Base-by-base conservation (phyloP, 2,888 invertebrate genomes). In the Plemyria rubiginata region DNA sequence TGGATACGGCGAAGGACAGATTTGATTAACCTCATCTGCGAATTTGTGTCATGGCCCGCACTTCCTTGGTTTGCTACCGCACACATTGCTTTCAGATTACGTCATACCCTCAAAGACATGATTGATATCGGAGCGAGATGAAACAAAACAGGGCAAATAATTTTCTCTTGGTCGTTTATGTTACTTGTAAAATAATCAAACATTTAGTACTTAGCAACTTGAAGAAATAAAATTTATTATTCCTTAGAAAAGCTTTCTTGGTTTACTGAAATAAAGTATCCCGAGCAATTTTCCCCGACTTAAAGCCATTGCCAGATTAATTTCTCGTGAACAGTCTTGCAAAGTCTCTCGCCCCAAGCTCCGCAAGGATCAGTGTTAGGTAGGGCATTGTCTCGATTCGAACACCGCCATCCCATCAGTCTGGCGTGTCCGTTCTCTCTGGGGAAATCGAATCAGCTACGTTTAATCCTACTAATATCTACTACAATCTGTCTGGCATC, bases 391-490 rank as follows among this genome's bases (percentile, higher is more conserved):
- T 81, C 77, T 79, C 73, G 74, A 75, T 78, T 77, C 71, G 74
- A 79, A 74, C 70, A 70, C 63, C 68, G 66, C 74, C 74, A 79
- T 78, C 79, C 77, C 70, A 72, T 73, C 74, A 63, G 74, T 73
- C 72, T 71, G 72, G 76, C 74, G 67, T 75, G 70, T 76, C 73
- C 70, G 54, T 61, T 54, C 72, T 70, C 82, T 72, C 79, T 8
- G 54, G 83, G 84, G 83, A 84, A 84, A 85, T 82, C 71, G 71
- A 74, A 76, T 75, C 72, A 71, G 62, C 67, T 76, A 68, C 70
- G 65, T 79, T 79, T 80, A 79, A 84, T 82, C 75, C 77, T 71
- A 58, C 74, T 78, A 81, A 80, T 77, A 78, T 69, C 61, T 56
- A 62, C 54, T 46, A 51, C 60, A 55, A 48, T 22, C 38, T 57